phyloP scores from a whole-genome alignment of 2,888 invertebrate species.

The Aleiodes testaceus region DNA sequence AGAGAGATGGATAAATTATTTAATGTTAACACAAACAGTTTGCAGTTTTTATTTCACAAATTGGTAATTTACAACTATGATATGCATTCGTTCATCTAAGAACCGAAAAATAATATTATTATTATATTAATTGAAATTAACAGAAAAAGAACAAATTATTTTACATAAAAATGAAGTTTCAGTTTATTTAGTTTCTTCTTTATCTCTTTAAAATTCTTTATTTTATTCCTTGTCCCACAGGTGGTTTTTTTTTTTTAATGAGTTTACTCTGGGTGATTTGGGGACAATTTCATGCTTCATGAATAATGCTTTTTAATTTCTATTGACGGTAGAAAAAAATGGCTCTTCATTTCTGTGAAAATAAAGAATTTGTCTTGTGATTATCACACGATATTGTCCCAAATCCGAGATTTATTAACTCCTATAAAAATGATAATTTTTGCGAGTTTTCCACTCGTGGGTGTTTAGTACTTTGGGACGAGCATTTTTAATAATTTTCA shows the following conservation, averaged over 20 bases:
- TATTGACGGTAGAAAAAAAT: not conserved
- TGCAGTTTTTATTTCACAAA: conserved; percentile 88
- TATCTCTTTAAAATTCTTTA: conserved; percentile 1
- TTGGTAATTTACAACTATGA: conserved; percentile 92
- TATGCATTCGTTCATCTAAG: conserved; percentile 89
- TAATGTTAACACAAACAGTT: conserved; percentile 72
- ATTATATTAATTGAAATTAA: conserved; percentile 31
- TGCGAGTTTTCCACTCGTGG: conserved; percentile 37
- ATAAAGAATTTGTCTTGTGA: not conserved
- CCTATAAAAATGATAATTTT: conserved; percentile 35
- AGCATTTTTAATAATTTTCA: conserved; percentile 40
- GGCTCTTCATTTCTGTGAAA: not conserved
- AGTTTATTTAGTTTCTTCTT: conserved; percentile 40
- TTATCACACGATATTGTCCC: conserved; percentile 2
- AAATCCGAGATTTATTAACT: not conserved
- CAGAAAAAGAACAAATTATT: conserved; percentile 46
- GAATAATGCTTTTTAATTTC: not conserved
- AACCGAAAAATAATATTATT: conserved; percentile 69
- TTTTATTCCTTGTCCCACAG: conserved; percentile 27
- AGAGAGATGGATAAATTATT: conserved; percentile 27
- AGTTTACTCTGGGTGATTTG: conserved; percentile 21
- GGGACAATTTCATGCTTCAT: conserved; percentile 23
- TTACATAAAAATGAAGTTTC: conserved; percentile 53
- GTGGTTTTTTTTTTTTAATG: conserved; percentile 28
- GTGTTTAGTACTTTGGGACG: conserved; percentile 47